These are phyloP conservation scores for Sitta carolinensis DNA, from an alignment of 2,797 vertebrate species.

Conservation along the genomic window DNA sequence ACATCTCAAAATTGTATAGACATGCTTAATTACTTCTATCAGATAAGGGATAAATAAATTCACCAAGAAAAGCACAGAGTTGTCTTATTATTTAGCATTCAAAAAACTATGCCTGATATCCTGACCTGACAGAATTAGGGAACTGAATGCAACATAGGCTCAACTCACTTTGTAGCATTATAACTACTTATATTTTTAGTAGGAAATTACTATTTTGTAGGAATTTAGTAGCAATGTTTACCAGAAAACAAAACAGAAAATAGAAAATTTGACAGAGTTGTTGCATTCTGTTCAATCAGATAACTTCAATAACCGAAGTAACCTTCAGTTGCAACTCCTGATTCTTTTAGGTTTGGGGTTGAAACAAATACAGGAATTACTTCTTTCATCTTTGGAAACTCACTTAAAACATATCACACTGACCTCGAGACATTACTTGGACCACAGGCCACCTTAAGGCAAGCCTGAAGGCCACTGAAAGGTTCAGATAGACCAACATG, in stretches of 20 bases:
- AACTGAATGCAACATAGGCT: background rate
- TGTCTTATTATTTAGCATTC: background rate
- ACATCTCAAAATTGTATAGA: background rate
- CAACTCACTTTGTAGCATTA: background rate
- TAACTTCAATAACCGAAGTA: background rate
- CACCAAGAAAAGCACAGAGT: background rate
- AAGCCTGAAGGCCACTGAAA: background rate
- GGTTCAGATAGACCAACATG: background rate
- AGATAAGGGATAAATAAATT: background rate
- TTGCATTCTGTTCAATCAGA: background rate
- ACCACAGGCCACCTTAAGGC: background rate
- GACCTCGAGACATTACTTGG: background rate
- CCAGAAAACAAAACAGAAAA: background rate
- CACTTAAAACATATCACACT: background rate
- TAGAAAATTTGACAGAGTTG: background rate
- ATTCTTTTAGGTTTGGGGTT: background rate
- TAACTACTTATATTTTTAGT: background rate
- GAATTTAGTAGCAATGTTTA: background rate
- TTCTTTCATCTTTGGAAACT: background rate
- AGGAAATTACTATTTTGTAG: background rate
- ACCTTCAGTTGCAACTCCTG: background rate
- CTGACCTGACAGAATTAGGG: background rate
- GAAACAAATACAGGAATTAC: background rate
- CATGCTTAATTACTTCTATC: background rate
- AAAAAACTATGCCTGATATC: background rate